Conservation (phyloP, 2,888 invertebrate genomes). For the Calameuta filiformis region DNA sequence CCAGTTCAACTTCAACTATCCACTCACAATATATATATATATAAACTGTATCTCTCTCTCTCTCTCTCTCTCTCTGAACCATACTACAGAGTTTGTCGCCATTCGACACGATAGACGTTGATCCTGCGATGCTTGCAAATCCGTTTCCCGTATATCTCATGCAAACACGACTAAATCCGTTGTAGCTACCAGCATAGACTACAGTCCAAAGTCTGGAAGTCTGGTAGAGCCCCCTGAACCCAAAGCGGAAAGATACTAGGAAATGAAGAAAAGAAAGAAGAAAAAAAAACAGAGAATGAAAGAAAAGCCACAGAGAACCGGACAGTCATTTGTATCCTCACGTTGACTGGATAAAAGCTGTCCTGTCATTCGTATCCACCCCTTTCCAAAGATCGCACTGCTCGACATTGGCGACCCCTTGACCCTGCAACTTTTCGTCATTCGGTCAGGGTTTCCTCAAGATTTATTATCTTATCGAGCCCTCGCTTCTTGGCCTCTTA, state of each 20-base stretch:
- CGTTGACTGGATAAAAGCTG: neutral
- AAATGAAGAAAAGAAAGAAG: neutral
- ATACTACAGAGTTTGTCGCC: neutral
- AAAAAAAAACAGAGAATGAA: neutral
- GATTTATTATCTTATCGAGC: slow-evolving; percentile 44
- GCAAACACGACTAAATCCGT: neutral
- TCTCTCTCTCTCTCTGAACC: neutral
- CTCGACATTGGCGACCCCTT: slow-evolving; percentile 21
- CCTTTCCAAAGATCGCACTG: neutral
- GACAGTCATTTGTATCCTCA: slow-evolving; percentile 2
- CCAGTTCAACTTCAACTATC: neutral
- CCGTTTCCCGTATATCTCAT: slow-evolving; percentile 15
- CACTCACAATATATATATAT: neutral
- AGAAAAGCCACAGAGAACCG: neutral
- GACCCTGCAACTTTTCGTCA: slow-evolving; percentile 46
- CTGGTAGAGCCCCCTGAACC: neutral
- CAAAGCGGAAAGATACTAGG: neutral
- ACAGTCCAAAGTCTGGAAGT: neutral
- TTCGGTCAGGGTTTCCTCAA: slow-evolving; percentile 35
- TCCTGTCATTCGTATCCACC: neutral
- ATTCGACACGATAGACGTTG: slow-evolving; percentile 24
- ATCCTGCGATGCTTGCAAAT: slow-evolving; percentile 21
- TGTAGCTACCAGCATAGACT: neutral
- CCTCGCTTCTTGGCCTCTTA: neutral
- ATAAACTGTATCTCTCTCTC: neutral